These are phyloP conservation scores for Netelia inedita DNA, from an alignment of 2,888 invertebrate genomes.

Conservation along the genomic window DNA sequence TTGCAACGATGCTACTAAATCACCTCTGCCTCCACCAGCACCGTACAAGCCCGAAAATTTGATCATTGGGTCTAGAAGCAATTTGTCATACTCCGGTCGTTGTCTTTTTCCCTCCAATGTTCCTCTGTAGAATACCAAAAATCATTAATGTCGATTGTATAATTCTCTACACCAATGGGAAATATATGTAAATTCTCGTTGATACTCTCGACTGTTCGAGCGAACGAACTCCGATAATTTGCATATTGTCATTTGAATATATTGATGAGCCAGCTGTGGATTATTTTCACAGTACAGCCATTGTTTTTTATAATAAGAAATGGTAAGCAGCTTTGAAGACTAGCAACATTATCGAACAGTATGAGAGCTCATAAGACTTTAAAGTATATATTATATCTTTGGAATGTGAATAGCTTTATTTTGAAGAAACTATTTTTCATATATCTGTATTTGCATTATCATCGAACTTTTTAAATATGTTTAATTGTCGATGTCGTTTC, in stretches of 20 bases:
- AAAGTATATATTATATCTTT: background rate
- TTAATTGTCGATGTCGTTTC: too few species aligned
- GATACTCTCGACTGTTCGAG: background rate
- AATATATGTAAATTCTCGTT: background rate
- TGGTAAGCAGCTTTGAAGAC: slow-evolving; percentile 45
- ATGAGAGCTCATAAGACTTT: background rate
- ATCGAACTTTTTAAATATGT: too few species aligned
- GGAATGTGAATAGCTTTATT: too few species aligned
- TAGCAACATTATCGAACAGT: slow-evolving; percentile 4
- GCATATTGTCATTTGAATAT: slow-evolving; percentile 42
- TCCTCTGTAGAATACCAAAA: slow-evolving; percentile 88
- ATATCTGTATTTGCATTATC: too few species aligned
- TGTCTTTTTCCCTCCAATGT: slow-evolving; percentile 96
- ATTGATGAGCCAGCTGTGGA: slow-evolving; percentile 29
- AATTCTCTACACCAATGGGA: slow-evolving; percentile 28
- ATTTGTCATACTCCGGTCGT: slow-evolving; percentile 94
- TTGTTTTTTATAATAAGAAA: slow-evolving; percentile 27
- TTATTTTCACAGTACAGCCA: slow-evolving; percentile 31
- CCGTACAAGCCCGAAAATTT: slow-evolving; percentile 96
- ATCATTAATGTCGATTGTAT: slow-evolving; percentile 1
- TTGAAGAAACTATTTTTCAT: too few species aligned
- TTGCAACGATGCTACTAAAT: slow-evolving; percentile 95
- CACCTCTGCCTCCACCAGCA: slow-evolving; percentile 90
- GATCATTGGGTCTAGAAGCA: slow-evolving; percentile 94
- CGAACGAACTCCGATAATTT: background rate